Evolutionary conservation across 2,888 invertebrate species (phyloP), one percentile per base, ranked within the genome.

Genomic region (Charanyca ferruginea): DNA sequence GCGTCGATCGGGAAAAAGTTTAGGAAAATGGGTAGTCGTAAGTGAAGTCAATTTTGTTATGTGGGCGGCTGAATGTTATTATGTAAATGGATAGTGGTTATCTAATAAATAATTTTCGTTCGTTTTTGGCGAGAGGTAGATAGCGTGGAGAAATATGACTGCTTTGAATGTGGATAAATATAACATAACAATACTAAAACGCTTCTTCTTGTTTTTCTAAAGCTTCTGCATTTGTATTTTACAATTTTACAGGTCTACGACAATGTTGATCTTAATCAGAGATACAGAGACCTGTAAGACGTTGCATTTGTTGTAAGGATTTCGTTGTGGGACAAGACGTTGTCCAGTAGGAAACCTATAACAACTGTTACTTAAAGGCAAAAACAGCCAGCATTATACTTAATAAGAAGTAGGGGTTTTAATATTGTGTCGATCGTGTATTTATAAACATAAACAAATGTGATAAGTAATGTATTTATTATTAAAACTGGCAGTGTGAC

Each of bases 1-100:
- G 32, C 62, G 60, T 52, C 52, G 74, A 64, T 61, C 62, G 32
- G 64, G 62, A 54, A 80, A 79, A 80, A 80, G 58, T 73, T 78
- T 63, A 57, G 28, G 80, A 69, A 78, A 79, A 77, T 63, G 59
- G 57, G 49, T 58, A 25, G 48, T 58, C 25, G 32, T 77, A 66
- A 72, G 49, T 75, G 45, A 32, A 58, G 45, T n/a, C 61, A 61
- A 78, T 75, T 75, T 58, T 51, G 51, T 78, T 71, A 35, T 51
- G 54, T 76, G 42, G 71, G 1, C 22, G 42, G 45, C 11, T 28
- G 23, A 38, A 73, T 48, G 44, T 45, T 62, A 68, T 74, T 61
- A 58, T 53, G 44, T 48, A 45, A 57, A 61, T 66, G 16, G 45
- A 51, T 38, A 51, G 51, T 20, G 35, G 47, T 55, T 57, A 35